These are phyloP conservation scores for Elysia crispata DNA, from an alignment of 2,888 invertebrate species.

Conservation along the genomic window DNA sequence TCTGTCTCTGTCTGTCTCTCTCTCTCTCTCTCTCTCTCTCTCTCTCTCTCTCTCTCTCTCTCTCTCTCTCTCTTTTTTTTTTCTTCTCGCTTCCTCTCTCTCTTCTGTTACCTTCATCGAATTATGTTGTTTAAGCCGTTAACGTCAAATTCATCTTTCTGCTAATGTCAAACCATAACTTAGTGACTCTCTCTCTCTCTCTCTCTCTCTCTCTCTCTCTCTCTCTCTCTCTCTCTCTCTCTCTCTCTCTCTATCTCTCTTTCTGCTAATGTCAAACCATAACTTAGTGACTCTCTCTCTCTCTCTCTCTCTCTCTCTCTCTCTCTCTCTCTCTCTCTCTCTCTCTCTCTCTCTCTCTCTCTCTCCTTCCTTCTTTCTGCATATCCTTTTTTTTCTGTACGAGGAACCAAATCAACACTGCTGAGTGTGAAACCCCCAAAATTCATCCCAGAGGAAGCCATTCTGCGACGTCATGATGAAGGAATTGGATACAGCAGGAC, in stretches of 20 bases:
- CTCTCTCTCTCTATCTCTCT: too few species aligned
- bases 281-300: neutral
- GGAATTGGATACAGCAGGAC: neutral
- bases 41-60: constrained; percentile 29
- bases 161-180: too few species aligned
- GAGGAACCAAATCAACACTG: too few species aligned
- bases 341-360: constrained; percentile 25
- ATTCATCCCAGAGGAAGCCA: neutral
- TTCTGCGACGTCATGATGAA: neutral
- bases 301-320: neutral
- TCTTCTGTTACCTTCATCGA: too few species aligned
- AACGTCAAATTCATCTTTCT: too few species aligned
- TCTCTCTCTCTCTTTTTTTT: constrained; percentile 10
- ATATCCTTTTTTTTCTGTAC: neutral
- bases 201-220: too few species aligned
- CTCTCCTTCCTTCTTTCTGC: neutral
- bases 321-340: constrained; percentile 21
- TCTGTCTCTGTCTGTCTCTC: neutral
- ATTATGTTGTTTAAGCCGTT: too few species aligned
- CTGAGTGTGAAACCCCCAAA: too few species aligned
- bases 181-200: too few species aligned
- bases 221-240: too few species aligned
- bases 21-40: neutral
- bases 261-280: neutral
- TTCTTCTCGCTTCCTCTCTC: neutral